Conservation (phyloP, 2,113 vertebrate species). For the Gasterosteus nipponicus region DNA sequence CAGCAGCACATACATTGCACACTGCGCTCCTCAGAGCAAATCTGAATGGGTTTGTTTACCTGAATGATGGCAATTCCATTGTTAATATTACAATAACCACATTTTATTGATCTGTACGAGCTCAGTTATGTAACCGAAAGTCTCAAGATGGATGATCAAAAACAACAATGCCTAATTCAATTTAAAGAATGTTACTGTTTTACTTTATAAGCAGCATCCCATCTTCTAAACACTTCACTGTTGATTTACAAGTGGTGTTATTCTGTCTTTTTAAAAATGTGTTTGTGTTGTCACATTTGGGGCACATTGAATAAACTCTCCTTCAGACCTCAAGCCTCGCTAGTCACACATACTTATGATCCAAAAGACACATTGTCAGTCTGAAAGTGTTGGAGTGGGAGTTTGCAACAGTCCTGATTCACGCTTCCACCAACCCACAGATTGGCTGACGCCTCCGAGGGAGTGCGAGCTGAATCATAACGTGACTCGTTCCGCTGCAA, state of each 20-base stretch:
- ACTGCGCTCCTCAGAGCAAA: conserved; percentile 20
- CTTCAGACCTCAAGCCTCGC: conserved; percentile 24
- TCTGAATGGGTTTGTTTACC: conserved; percentile 39
- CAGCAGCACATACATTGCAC: conserved; percentile 31
- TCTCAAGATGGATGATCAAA: conserved; percentile 3
- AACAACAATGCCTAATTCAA: neutral
- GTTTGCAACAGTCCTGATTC: conserved; percentile 57
- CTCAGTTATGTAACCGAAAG: conserved; percentile 2
- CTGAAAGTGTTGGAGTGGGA: conserved; percentile 60
- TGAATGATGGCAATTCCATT: conserved; percentile 27
- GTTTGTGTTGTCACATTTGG: conserved; percentile 45
- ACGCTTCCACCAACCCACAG: conserved; percentile 62
- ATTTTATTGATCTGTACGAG: conserved; percentile 11
- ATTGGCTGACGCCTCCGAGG: conserved; percentile 61
- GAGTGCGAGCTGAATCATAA: conserved; percentile 68
- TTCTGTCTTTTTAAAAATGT: conserved; percentile 29
- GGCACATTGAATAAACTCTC: conserved; percentile 30
- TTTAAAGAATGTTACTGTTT: neutral
- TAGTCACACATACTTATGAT: conserved; percentile 60
- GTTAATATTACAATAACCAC: conserved; percentile 35
- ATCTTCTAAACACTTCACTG: neutral
- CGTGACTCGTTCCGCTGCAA: conserved; percentile 44
- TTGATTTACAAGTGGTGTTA: conserved; percentile 37
- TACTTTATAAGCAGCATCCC: neutral
- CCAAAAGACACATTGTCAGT: conserved; percentile 64